phyloP scores from a whole-genome alignment of 1,140 invertebrate species.

The Drosophila melanica region DNA sequence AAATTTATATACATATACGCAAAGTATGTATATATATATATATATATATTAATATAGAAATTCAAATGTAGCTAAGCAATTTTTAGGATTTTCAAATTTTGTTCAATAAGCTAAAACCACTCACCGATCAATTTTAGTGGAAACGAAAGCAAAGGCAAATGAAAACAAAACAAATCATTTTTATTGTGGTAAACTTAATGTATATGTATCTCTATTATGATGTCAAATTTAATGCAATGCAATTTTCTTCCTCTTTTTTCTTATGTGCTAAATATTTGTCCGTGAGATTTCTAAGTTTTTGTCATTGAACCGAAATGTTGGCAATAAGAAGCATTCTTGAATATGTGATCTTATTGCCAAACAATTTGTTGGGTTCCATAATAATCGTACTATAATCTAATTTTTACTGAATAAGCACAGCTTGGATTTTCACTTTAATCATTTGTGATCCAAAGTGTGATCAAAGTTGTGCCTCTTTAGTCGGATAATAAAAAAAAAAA shows the following conservation, averaged over 20 bases:
- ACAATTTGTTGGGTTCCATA: not conserved
- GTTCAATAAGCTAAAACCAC: slow-evolving; percentile 23
- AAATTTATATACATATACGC: slow-evolving; percentile 39
- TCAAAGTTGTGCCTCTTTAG: too few species aligned
- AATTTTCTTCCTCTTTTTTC: slow-evolving; percentile 2
- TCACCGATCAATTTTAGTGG: slow-evolving; percentile 28
- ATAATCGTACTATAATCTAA: too few species aligned
- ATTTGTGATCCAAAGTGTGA: too few species aligned
- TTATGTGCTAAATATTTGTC: slow-evolving; percentile 34
- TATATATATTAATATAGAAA: slow-evolving; percentile 44
- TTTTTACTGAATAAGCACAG: too few species aligned
- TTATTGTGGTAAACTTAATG: slow-evolving; percentile 3
- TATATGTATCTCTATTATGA: slow-evolving; percentile 8
- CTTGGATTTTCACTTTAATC: too few species aligned
- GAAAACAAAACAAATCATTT: slow-evolving; percentile 5
- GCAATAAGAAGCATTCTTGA: not conserved
- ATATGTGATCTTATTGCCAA: not conserved
- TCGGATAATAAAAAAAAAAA: too few species aligned
- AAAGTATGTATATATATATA: slow-evolving; percentile 15
- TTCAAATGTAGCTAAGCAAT: slow-evolving; percentile 63
- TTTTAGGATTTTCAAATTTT: slow-evolving; percentile 74
- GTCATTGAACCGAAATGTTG: not conserved
- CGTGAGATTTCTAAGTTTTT: not conserved
- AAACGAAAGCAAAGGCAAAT: slow-evolving; percentile 10
- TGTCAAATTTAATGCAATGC: not conserved